Conservation (phyloP, 2,888 invertebrate species). For the Fragum sueziense region DNA sequence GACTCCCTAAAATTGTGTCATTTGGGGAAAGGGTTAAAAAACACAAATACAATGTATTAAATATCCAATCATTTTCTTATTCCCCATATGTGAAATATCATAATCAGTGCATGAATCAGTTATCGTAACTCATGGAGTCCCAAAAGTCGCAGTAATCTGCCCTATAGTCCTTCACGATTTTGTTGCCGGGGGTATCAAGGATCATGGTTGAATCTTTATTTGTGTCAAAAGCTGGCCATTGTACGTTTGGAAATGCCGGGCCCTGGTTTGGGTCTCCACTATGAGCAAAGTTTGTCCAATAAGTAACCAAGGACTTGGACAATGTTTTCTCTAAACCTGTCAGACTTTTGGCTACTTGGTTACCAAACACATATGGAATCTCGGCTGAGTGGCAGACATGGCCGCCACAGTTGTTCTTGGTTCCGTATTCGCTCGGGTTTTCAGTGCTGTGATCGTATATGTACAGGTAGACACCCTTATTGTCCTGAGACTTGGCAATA, state of each 20-base stretch:
- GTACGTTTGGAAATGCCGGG: constrained; percentile 15
- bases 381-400: constrained; percentile 76
- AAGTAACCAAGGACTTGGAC: constrained; percentile 63
- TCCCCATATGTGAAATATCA: too few relatives aligned
- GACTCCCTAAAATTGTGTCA: too few relatives aligned
- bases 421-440: constrained; percentile 66
- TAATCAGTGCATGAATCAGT: too few relatives aligned
- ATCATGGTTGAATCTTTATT: constrained; percentile 47
- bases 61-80: too few relatives aligned
- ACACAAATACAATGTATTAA: too few relatives aligned
- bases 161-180: constrained; percentile 56
- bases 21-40: too few relatives aligned
- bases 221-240: constrained; percentile 64
- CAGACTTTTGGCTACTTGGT: constrained; percentile 2
- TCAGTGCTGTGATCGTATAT: constrained; percentile 70
- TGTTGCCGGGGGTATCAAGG: constrained; percentile 65
- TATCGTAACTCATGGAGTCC: constrained; percentile 55
- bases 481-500: constrained; percentile 5
- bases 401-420: constrained; percentile 66
- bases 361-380: constrained; percentile 69
- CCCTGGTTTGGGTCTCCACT: constrained; percentile 69
- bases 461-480: constrained; percentile 60
- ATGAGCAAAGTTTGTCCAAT: constrained; percentile 78
- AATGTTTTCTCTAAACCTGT: constrained; percentile 65
- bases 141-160: constrained; percentile 70